Evolutionary conservation across 2,888 invertebrate species (phyloP).

Genomic region (Argynnis bischoffii): DNA sequence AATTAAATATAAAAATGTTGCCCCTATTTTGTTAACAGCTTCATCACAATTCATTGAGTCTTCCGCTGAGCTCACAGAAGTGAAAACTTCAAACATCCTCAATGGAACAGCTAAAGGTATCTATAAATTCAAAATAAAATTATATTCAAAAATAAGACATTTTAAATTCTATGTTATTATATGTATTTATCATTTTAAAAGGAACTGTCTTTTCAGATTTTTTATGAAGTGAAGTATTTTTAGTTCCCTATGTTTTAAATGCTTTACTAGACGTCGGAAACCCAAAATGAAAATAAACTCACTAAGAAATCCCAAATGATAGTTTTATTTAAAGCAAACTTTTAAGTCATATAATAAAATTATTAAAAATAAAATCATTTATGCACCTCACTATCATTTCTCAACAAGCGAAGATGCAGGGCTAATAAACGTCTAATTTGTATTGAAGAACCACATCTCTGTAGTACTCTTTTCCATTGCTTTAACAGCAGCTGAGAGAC

Average conservation of each 20-base stretch:
- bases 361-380: slow-evolving; percentile 11
- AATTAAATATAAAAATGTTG: slow-evolving; percentile 80
- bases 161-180: background rate
- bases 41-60: slow-evolving; percentile 62
- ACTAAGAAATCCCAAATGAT: too few species aligned
- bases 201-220: too few species aligned
- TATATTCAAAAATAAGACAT: background rate
- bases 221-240: too few species aligned
- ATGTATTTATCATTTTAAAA: background rate
- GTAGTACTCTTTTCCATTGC: slow-evolving; percentile 73
- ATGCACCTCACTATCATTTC: slow-evolving; percentile 67
- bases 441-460: slow-evolving; percentile 58
- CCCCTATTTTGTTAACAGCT: slow-evolving; percentile 56
- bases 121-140: slow-evolving; percentile 42
- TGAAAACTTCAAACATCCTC: slow-evolving; percentile 90
- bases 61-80: slow-evolving; percentile 74
- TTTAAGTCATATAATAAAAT: background rate
- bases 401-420: slow-evolving; percentile 62
- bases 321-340: background rate
- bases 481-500: slow-evolving; percentile 80
- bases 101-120: slow-evolving; percentile 87
- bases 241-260: too few species aligned
- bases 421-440: slow-evolving; percentile 71
- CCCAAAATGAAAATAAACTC: too few species aligned
- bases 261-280: too few species aligned